Evolutionary conservation across 2,797 vertebrate genomes (phyloP), one percentile per base, ranked within the genome.

Genomic region (Pantherophis vulpinus): DNA sequence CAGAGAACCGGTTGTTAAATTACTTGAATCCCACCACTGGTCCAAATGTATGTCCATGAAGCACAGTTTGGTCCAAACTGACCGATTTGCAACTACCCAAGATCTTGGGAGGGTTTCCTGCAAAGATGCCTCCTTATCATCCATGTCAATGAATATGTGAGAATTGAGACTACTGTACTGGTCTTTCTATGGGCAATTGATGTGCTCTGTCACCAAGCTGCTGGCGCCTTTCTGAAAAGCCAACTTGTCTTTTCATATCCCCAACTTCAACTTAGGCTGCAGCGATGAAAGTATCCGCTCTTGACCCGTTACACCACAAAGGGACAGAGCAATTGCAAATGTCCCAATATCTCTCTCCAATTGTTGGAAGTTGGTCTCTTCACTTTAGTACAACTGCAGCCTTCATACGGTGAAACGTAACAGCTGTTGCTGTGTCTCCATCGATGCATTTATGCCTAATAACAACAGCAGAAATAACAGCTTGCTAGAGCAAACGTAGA

Each of bases 401-500:
- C 1, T 83, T 83, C 10, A 47, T 25, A 23, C 47, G 20, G 25
- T 83, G 74, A 83, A 47, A 83, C 8, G 1, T 5, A 83, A 83
- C 74, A 83, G 74, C 74, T 83, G 37, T 9, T 47, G 4, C 37
- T 1, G 20, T 47, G 9, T 83, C 74, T 83, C 20, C 18, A 12
- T 47, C 0, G 4, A 42, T 83, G 37, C 37, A 83, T 25, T 83
- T 83, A 47, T 83, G 74, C 20, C 37, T 47, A 83, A 42, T 47
- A 83, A 42, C 18, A 42, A 83, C 9, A 83, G 20, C 74, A 83
- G 37, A 47, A 83, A 83, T 79, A 83, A 29, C 56, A 83, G 23
- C 55, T 55, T 87, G 54, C 86, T 55, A 96, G 96, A 96, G 95
- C 95, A 96, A 96, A 95, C 93, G 94, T 96, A 96, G 94, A 94